Evolutionary conservation across 2,113 vertebrate genomes (phyloP), one percentile per base, ranked within the genome.

Genomic region (Pholis gunnellus): DNA sequence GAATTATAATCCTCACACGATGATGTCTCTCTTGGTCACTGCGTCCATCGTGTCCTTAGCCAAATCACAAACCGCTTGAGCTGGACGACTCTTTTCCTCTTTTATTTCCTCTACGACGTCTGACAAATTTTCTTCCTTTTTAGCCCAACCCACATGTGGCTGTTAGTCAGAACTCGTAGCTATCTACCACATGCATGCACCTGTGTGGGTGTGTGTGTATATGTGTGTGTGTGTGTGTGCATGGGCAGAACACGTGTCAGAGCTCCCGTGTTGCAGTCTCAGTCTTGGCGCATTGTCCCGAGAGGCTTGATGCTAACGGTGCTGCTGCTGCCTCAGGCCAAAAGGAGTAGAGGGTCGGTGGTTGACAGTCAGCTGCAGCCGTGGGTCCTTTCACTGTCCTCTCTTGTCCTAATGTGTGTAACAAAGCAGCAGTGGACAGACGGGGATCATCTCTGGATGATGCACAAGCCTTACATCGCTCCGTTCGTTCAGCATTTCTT

Each of bases 231-330:
- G 54, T 25, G 57, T 27, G 18, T 61, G 65, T 20, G 6, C 46
- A 63, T 69, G 8, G 29, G 61, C 22, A 65, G 31, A 73, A 50
- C 83, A 84, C 74, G 76, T 83, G 82, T 79, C 40, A 22, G 40
- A 40, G 44, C 67, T 76, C 50, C 17, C 2, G 66, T 29, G 72
- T 87, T 88, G 87, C 87, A 73, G 68, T 74, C 68, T 81, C 27
- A 31, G 31, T 85, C 78, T 73, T 89, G 78, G 72, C 44, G 87
- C 88, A 85, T 90, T 74, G 82, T 89, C 84, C 87, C 86, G 38
- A 44, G 80, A 82, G 82, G 79, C 72, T 81, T 18, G 75, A 83
- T 71, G 78, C 77, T 68, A 79, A 66, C 36, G 2, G 9, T 70
- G 82, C 73, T 66, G 66, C 73, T 79, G 40, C 66, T n/a, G 48